Evolutionary conservation across 2,113 vertebrate species (phyloP).

Genomic region (Pygoscelis adeliae): DNA sequence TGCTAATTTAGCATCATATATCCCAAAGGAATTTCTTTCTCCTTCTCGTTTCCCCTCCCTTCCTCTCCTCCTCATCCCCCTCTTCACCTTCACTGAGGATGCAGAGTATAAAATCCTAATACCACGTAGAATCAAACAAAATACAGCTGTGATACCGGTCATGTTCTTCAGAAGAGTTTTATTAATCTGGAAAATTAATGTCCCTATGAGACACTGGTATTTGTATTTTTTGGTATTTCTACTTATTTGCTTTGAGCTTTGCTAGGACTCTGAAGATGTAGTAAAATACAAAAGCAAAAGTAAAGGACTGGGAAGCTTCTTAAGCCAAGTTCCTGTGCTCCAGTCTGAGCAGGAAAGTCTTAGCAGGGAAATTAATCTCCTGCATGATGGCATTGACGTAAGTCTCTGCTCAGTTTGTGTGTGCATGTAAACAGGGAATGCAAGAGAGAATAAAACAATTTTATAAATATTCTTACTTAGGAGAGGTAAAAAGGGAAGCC

Average conservation of each 20-base stretch:
- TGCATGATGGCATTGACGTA: background rate
- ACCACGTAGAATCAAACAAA: background rate
- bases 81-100: background rate
- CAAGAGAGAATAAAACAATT: constrained; percentile 1
- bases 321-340: constrained; percentile 3
- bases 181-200: background rate
- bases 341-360: background rate
- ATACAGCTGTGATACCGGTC: background rate
- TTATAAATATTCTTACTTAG: background rate
- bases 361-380: constrained; percentile 39
- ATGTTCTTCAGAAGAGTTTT: background rate
- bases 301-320: background rate
- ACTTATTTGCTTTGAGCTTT: background rate
- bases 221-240: background rate
- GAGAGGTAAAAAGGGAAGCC: background rate
- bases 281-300: background rate
- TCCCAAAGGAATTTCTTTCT: constrained; percentile 60
- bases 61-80: background rate
- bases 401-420: background rate
- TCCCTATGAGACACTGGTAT: background rate
- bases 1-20: constrained; percentile 63
- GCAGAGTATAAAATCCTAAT: background rate
- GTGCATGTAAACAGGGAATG: constrained; percentile 28
- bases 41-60: background rate
- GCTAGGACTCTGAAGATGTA: background rate